Percentiles rank a stretch among this genome's conserved stretches.
Conservation (phyloP, 2,113 vertebrate species). For the Camelus bactrianus region DNA sequence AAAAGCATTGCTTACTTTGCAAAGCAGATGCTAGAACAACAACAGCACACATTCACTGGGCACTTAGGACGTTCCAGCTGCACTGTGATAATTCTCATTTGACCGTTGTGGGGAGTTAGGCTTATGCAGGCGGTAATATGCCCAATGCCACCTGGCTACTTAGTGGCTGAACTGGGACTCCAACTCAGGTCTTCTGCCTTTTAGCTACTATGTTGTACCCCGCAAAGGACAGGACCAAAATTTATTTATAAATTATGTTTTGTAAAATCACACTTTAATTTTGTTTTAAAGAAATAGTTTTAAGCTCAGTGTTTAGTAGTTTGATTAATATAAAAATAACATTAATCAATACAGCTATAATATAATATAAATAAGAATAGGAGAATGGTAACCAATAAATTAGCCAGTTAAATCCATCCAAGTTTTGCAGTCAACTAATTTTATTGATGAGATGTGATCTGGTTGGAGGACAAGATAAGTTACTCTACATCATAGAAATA, state of each 20-base stretch:
- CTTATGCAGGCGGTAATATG: background rate
- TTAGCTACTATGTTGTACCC: background rate
- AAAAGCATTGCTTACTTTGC: background rate
- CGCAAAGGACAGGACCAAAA: background rate
- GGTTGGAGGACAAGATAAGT: background rate
- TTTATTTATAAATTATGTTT: slow-evolving; percentile 25
- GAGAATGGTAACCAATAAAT: background rate
- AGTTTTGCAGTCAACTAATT: background rate
- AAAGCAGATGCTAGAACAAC: background rate
- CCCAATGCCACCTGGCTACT: background rate
- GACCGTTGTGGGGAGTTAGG: background rate
- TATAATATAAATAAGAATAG: background rate
- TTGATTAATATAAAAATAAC: background rate
- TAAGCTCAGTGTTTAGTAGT: background rate
- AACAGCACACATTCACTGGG: background rate
- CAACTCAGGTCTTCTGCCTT: background rate
- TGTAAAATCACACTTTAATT: background rate
- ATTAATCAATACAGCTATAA: background rate
- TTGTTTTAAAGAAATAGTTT: background rate
- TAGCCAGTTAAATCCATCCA: background rate
- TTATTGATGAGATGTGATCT: background rate
- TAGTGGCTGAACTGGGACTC: background rate
- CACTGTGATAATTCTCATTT: background rate
- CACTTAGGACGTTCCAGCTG: background rate
- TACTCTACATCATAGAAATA: background rate